Conservation (phyloP, 2,113 vertebrate species). For the Salvelinus fontinalis region DNA sequence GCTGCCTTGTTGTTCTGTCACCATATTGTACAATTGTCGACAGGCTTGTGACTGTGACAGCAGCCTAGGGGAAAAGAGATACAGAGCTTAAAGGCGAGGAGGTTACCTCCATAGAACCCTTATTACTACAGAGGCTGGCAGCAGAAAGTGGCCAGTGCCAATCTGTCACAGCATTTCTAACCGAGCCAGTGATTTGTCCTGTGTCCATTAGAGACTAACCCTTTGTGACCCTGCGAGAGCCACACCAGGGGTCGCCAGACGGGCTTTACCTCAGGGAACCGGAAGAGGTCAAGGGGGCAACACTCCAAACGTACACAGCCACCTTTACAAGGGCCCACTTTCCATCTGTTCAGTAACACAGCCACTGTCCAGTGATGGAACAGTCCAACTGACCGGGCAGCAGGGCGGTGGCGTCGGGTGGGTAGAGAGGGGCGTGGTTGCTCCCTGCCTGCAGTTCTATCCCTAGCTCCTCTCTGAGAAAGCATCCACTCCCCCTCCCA, state of each 20-base stretch:
- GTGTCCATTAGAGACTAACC: conserved; percentile 52
- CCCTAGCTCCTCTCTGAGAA: conserved; percentile 25
- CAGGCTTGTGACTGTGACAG: background rate
- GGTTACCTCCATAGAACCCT: background rate
- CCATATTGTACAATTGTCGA: conserved; percentile 14
- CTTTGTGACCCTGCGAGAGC: conserved; percentile 29
- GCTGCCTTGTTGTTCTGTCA: background rate
- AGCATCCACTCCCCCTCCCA: conserved; percentile 26
- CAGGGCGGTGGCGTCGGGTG: background rate
- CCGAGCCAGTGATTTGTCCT: conserved; percentile 45
- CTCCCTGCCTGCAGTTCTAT: conserved; percentile 33
- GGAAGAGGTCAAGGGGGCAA: conserved; percentile 40
- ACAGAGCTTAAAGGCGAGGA: conserved; percentile 17
- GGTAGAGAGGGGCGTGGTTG: conserved; percentile 35
- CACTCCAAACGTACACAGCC: conserved; percentile 27
- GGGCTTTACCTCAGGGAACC: conserved; percentile 60
- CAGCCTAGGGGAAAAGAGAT: conserved; percentile 5
- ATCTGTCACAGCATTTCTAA: conserved; percentile 25
- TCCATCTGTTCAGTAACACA: conserved; percentile 72
- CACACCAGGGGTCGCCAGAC: conserved; percentile 56
- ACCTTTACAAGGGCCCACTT: conserved; percentile 18
- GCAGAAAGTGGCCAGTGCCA: conserved; percentile 4
- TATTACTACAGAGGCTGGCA: conserved; percentile 7
- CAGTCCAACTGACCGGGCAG: conserved; percentile 41
- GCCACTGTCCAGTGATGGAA: conserved; percentile 48